Conservation (phyloP, 2,113 vertebrate species). For the Neolamprologus brichardi region DNA sequence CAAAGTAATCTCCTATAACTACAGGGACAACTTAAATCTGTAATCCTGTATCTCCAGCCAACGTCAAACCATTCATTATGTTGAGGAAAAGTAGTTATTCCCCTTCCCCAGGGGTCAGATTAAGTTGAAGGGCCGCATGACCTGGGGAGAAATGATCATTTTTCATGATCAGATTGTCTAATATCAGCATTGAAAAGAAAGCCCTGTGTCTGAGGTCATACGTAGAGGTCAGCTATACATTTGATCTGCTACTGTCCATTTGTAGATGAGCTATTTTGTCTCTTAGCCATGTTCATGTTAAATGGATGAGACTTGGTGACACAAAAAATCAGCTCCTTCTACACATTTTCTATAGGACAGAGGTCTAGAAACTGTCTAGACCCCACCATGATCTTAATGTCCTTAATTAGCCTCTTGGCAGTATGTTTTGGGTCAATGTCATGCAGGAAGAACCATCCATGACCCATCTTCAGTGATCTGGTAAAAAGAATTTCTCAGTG, state of each 20-base stretch:
- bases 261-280: background rate
- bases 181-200: conserved; percentile 29
- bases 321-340: background rate
- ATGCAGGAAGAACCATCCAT: background rate
- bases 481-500: background rate
- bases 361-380: background rate
- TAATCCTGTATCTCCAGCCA: conserved; percentile 59
- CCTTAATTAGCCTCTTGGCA: background rate
- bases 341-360: background rate
- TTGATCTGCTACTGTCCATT: background rate
- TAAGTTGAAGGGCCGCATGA: conserved; percentile 26
- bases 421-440: background rate
- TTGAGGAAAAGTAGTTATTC: background rate
- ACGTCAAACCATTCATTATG: conserved; percentile 28
- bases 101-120: conserved; percentile 27
- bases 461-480: background rate
- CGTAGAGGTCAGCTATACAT: background rate
- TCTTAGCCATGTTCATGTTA: background rate
- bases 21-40: conserved; percentile 41
- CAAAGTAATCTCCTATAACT: conserved; percentile 61
- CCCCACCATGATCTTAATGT: background rate
- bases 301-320: background rate
- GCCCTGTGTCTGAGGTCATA: background rate
- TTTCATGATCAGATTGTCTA: conserved; percentile 57
- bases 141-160: conserved; percentile 53